Conservation (phyloP, 2,797 vertebrate genomes). For the Taeniopygia guttata region DNA sequence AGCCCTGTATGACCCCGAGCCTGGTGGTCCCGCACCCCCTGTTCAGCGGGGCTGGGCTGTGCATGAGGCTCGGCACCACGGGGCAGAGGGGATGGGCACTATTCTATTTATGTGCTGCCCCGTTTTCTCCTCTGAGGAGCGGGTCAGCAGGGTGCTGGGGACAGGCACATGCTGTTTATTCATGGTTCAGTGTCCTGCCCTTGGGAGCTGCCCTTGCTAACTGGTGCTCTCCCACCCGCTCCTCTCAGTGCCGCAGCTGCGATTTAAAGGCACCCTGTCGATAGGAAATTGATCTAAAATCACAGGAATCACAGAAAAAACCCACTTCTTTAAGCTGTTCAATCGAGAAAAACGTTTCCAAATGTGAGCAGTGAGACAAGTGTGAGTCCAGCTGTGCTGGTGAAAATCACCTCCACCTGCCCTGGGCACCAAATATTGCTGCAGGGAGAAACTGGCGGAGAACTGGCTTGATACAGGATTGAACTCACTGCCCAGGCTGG, state of each 20-base stretch:
- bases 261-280: background rate
- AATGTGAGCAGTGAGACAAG: background rate
- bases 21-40: rapidly evolving
- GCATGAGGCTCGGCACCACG: rapidly evolving
- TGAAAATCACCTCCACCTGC: background rate
- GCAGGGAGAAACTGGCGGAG: background rate
- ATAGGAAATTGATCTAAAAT: background rate
- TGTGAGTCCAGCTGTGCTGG: background rate
- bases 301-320: background rate
- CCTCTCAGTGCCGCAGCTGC: background rate
- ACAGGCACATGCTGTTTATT: background rate
- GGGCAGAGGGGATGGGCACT: background rate
- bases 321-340: background rate
- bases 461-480: rapidly evolving
- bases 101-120: background rate
- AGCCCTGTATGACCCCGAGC: background rate
- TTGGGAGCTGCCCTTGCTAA: conserved; percentile 46
- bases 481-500: background rate
- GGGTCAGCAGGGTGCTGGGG: background rate
- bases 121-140: background rate
- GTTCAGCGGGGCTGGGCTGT: background rate
- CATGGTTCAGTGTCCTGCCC: background rate
- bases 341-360: background rate
- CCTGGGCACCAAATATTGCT: background rate
- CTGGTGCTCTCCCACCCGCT: background rate